These are phyloP conservation scores for Caenorhabditis imperialis DNA, from an alignment of 2,888 invertebrate species.

Conservation along the genomic window DNA sequence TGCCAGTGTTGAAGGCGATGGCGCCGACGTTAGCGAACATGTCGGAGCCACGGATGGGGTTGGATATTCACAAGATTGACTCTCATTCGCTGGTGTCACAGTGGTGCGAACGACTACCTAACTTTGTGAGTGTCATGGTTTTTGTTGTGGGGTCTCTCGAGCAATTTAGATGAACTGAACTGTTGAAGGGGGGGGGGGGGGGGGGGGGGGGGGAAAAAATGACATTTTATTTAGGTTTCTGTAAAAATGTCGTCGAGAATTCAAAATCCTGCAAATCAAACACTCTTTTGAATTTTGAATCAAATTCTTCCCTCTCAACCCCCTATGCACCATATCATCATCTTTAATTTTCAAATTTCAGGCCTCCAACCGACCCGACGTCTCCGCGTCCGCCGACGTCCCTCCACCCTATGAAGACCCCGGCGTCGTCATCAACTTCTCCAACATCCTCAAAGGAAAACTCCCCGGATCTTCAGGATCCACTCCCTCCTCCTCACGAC, in stretches of 20 bases:
- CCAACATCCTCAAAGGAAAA: slow-evolving; percentile 32
- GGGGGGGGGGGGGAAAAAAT: no score
- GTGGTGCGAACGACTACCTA: not conserved
- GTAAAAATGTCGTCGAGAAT: no score
- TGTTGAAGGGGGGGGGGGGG: no score
- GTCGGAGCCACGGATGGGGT: no score
- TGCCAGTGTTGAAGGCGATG: not conserved
- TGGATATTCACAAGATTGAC: not conserved
- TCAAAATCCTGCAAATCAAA: no score
- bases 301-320: no score
- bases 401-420: slow-evolving; percentile 6
- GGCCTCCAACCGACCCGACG: not conserved
- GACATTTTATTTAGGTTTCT: no score
- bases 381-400: not conserved
- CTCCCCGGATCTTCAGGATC: not conserved
- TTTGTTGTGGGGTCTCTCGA: no score
- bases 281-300: no score
- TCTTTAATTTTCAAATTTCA: not conserved
- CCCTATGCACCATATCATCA: no score
- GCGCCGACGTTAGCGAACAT: not conserved
- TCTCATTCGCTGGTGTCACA: not conserved
- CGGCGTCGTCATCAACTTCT: slow-evolving; percentile 29
- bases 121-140: not conserved
- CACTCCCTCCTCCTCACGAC: slow-evolving; percentile 12
- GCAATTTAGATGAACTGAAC: no score